phyloP scores from a whole-genome alignment of 2,888 invertebrate species.

The Amphipyra tragopoginis region DNA sequence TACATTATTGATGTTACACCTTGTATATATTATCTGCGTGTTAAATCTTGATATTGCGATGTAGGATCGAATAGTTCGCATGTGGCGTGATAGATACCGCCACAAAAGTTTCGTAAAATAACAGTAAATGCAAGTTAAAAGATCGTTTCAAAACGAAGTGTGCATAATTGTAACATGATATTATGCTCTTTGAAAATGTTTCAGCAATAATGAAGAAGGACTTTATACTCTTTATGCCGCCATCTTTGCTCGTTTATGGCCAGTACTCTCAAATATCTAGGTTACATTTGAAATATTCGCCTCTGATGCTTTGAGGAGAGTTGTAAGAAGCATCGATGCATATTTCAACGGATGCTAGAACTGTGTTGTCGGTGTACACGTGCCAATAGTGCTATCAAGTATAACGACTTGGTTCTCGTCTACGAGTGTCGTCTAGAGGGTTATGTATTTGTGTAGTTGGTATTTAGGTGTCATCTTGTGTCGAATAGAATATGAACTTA shows the following conservation, averaged over 20 bases:
- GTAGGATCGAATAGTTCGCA: too few relatives aligned
- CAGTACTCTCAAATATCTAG: constrained; percentile 25
- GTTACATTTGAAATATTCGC: constrained; percentile 36
- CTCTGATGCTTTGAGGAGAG: constrained; percentile 8
- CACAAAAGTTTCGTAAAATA: not conserved
- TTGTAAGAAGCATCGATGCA: constrained; percentile 31
- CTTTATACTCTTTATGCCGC: constrained; percentile 10
- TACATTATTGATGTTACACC: too few relatives aligned
- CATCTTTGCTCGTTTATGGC: constrained; percentile 31
- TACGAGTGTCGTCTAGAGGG: constrained; percentile 7
- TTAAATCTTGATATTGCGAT: too few relatives aligned
- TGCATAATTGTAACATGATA: constrained; percentile 14
- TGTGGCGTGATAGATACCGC: too few relatives aligned
- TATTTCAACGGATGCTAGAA: constrained; percentile 30
- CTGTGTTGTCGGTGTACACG: constrained; percentile 8
- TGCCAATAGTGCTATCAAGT: constrained; percentile 18
- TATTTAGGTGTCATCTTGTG: not conserved
- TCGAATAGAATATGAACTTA: too few relatives aligned
- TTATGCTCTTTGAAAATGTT: constrained; percentile 27
- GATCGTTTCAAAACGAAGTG: constrained; percentile 8
- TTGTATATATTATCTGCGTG: too few relatives aligned
- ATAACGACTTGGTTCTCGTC: constrained; percentile 12
- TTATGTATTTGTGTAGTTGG: too few relatives aligned
- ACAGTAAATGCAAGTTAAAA: constrained; percentile 3
- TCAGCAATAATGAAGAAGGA: constrained; percentile 31